Percentiles rank a stretch among this genome's conserved stretches.
phyloP scores from a whole-genome alignment of 2,113 vertebrate genomes.

The Menidia beryllina region DNA sequence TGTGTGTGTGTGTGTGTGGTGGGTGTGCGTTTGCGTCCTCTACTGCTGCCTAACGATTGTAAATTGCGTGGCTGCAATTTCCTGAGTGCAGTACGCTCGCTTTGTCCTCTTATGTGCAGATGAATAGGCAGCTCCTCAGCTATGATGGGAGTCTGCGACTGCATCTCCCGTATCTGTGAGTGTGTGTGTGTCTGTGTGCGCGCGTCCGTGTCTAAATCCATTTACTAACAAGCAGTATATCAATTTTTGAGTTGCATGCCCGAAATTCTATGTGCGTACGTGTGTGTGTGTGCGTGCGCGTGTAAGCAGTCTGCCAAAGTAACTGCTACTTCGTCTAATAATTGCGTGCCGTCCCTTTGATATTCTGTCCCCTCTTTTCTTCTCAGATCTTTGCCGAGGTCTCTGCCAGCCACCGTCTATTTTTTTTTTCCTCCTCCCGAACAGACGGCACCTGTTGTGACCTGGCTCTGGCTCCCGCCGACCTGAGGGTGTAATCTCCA shows the following conservation, averaged over 20 bases:
- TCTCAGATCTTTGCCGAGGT: not conserved
- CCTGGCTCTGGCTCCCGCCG: conserved; percentile 45
- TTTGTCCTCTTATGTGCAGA: conserved; percentile 79
- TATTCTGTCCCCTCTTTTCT: not conserved
- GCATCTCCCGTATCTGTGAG: conserved; percentile 28
- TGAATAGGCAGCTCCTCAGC: conserved; percentile 82
- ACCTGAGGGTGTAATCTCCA: conserved; percentile 65
- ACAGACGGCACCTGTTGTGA: conserved; percentile 27
- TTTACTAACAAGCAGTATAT: conserved; percentile 36
- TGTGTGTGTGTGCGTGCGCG: too few relatives aligned
- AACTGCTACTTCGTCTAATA: conserved; percentile 19
- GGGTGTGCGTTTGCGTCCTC: conserved; percentile 52
- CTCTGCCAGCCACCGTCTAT: not conserved
- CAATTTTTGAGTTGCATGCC: conserved; percentile 11
- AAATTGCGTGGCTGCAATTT: conserved; percentile 76
- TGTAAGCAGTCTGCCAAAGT: conserved; percentile 28
- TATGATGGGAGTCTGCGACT: conserved; percentile 73
- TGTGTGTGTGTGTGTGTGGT: conserved; percentile 40
- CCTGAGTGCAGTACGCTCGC: conserved; percentile 71
- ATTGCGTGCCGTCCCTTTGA: not conserved
- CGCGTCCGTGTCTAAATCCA: conserved; percentile 39
- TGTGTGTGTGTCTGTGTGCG: conserved; percentile 5
- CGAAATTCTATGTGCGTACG: too few relatives aligned
- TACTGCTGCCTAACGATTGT: conserved; percentile 63
- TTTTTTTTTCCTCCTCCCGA: not conserved